A percentile compares a stretch with the other conserved stretches of the same genome.
Evolutionary conservation across 2,888 invertebrate genomes (phyloP).

Genomic region (Yponomeuta sedellus): DNA sequence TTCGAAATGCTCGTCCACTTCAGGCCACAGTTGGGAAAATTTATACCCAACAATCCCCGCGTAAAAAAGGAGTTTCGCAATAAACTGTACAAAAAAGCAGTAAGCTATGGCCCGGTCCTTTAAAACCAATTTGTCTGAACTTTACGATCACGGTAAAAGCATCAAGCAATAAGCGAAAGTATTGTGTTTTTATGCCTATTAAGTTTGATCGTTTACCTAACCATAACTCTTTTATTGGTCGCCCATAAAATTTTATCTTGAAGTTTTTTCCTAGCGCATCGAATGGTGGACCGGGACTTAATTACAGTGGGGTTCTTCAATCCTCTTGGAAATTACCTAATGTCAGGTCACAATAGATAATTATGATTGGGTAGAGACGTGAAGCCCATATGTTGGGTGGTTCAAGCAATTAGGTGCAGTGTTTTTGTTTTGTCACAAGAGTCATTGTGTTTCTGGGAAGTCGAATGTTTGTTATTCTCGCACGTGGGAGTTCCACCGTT

Average conservation of each 20-base stretch:
- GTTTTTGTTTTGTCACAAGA: slow-evolving; percentile 51
- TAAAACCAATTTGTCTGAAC: slow-evolving; percentile 64
- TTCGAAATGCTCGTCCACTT: slow-evolving; percentile 28
- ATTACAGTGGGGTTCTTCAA: slow-evolving; percentile 30
- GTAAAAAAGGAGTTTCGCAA: slow-evolving; percentile 33
- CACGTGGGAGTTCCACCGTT: slow-evolving; percentile 59
- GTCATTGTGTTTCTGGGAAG: slow-evolving; percentile 67
- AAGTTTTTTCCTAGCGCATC: slow-evolving; percentile 29
- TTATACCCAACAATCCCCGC: slow-evolving; percentile 31
- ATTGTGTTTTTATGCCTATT: slow-evolving; percentile 57
- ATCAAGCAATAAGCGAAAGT: slow-evolving; percentile 63
- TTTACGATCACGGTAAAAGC: slow-evolving; percentile 59
- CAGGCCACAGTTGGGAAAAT: slow-evolving; percentile 31
- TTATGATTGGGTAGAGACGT: slow-evolving; percentile 37
- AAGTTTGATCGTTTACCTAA: slow-evolving; percentile 60
- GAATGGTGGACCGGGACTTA: slow-evolving; percentile 29
- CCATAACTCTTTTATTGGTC: slow-evolving; percentile 49
- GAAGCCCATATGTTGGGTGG: slow-evolving; percentile 39
- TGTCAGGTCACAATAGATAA: slow-evolving; percentile 38
- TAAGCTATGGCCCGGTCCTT: slow-evolving; percentile 40
- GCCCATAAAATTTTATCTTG: slow-evolving; percentile 30
- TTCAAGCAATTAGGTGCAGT: slow-evolving; percentile 51
- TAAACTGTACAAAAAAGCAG: slow-evolving; percentile 41
- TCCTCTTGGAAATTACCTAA: slow-evolving; percentile 26
- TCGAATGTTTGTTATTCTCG: slow-evolving; percentile 46